Base-by-base conservation (phyloP, 2,113 vertebrate genomes). In the Planiliza haematocheilus region DNA sequence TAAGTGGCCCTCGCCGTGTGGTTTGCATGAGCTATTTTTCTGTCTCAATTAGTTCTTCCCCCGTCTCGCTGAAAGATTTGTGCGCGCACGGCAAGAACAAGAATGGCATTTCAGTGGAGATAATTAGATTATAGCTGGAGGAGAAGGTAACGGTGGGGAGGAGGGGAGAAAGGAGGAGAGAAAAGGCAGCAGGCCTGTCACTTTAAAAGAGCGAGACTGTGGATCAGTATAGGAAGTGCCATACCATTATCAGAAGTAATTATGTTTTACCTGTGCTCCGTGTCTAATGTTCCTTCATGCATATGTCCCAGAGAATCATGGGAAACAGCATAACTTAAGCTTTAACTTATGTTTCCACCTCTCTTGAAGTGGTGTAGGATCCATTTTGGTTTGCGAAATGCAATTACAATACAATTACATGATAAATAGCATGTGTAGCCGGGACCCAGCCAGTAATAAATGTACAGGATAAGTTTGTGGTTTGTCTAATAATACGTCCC, bases 351-450 rank as follows among this genome's bases (percentile, higher is more conserved):
- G 50, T 83, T 86, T 69, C 70, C 65, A 56, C 56, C 70, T 56
- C 34, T 73, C 80, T 78, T 86, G 68, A 85, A 86, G 85, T 86
- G 78, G 87, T 78, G 77, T 62, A 43, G 74, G 69, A 84, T 70
- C 69, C 58, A 74, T 92, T 30, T 87, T 81, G 65, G 63, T 82
- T n/a, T 4, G 77, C 57, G 17, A 85, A 91, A 87, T 78, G 83
- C 87, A 94, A 91, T 93, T 92, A 91, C 84, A 82, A 84, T 88
- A 80, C 84, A 88, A 92, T 93, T 89, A 92, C 90, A 91, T 85
- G 90, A 91, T 91, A 84, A 92, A 89, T 87, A 81, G 82, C 64
- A 84, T 88, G 84, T 89, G 88, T 66, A 78, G 84, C 70, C 10
- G 75, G 77, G 84, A 77, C 88, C 83, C 71, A 74, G 79, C 78